These are phyloP conservation scores for Ophiodon elongatus DNA, from an alignment of 2,113 vertebrate species.

Conservation along the genomic window DNA sequence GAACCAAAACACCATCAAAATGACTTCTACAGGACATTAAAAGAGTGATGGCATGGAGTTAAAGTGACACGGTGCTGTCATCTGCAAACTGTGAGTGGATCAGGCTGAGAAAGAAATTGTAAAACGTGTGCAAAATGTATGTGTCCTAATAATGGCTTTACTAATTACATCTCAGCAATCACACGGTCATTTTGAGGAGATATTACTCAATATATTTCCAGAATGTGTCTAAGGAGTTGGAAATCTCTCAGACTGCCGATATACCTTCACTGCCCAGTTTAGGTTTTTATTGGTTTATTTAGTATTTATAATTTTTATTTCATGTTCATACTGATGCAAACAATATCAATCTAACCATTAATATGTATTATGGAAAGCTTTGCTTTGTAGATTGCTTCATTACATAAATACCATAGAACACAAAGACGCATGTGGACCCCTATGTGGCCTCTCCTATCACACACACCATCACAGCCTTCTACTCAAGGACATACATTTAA, in stretches of 20 bases:
- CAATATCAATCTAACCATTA: not conserved
- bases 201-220: not conserved
- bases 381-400: not conserved
- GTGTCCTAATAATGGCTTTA: constrained; percentile 13
- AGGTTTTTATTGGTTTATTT: no score
- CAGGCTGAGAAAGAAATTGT: constrained; percentile 18
- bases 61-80: not conserved
- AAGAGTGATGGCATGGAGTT: not conserved
- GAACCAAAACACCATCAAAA: constrained; percentile 6
- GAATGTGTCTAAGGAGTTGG: constrained; percentile 2
- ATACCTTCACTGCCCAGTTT: no score
- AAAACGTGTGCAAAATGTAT: not conserved
- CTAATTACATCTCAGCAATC: constrained; percentile 39
- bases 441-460: constrained; percentile 7
- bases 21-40: not conserved
- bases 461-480: not conserved
- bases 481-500: constrained; percentile 10
- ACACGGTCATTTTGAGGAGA: constrained; percentile 26
- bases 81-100: constrained; percentile 34
- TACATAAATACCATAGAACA: not conserved
- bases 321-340: not conserved
- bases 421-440: not conserved
- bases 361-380: not conserved
- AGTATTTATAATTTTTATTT: not conserved
- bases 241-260: constrained; percentile 14